Conservation (phyloP, 2,113 vertebrate species). For the Cryptotis parvus region DNA sequence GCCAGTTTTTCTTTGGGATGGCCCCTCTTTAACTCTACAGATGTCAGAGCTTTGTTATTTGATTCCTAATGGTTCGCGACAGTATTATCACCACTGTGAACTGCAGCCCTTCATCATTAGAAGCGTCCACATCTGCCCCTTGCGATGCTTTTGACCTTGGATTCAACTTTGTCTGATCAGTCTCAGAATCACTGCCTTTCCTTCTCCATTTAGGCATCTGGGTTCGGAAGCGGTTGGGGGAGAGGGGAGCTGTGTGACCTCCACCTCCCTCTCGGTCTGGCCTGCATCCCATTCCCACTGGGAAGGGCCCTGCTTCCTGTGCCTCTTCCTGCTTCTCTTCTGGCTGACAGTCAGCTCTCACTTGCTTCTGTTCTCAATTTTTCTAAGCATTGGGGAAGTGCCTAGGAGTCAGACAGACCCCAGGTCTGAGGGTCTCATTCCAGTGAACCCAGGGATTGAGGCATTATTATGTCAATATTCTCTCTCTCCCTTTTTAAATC, state of each 20-base stretch:
- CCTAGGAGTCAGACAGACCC: neutral
- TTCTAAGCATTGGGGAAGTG: neutral
- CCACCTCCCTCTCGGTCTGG: neutral
- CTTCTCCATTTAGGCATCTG: neutral
- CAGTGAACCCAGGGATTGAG: neutral
- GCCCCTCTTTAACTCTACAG: conserved; percentile 46
- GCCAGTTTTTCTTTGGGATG: conserved; percentile 36
- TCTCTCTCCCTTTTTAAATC: no score
- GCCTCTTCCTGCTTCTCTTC: neutral
- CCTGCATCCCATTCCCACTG: neutral
- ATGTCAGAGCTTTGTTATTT: conserved; percentile 43
- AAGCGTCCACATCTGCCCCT: neutral
- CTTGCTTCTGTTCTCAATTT: neutral
- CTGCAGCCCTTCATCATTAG: neutral
- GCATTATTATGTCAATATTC: neutral
- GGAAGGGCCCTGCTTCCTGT: no score
- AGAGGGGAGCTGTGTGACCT: neutral
- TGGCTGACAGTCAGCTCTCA: neutral
- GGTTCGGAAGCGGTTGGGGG: neutral
- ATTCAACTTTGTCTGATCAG: conserved; percentile 51
- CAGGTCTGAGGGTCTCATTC: neutral
- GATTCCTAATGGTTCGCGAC: conserved; percentile 31
- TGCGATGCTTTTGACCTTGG: conserved; percentile 3
- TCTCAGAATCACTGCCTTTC: neutral
- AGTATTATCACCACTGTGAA: conserved; percentile 20